Base-by-base conservation (phyloP, 92 coral and sea anemone genomes). In the Heliopora coerulea region DNA sequence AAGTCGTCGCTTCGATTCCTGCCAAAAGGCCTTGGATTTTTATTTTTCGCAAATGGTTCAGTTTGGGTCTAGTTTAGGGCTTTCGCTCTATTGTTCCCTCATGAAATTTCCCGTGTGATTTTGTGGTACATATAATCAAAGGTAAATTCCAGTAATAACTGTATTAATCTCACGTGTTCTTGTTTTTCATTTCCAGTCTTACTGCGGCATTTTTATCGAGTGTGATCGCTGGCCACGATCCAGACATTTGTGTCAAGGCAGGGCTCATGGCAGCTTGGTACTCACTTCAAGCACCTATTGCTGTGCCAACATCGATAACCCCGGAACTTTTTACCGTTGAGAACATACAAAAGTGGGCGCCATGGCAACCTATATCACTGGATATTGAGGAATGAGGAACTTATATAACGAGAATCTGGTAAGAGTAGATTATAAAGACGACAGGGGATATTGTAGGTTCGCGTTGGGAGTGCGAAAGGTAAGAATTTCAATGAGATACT, bases 181-280 rank as follows among this genome's bases (percentile, higher is more conserved):
- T 74, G 19, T 49, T 42, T 14, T 44, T 46, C 65, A 37, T 69
- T 78, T 40, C n/a, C 82, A 93, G 98, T 63, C 76, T 93, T 61
- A 89, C 91, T 13, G 96, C 95, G 39, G 95, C 98, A 52, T 89
- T 93, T 88, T 74, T 77, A 8, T 79, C 91, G 49, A 79, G 85
- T 37, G 85, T 86, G 28, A 80, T 93, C 21, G 84, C 83, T 54
- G 96, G 95, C 23, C 76, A 80, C 54, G 59, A 84, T 52, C 92
- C 98, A n/a, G 91, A 86, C 17, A 42, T 80, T 28, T 93, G 96
- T 63, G 89, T 93, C n/a, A 90, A 90, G 67, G 87, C 87, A 31
- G 98, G 98, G 18, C 83, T 93, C 25, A 64, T 85, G 68, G 96
- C 96, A 8, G 92, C 98, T 42, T 81, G 83, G 31, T 75, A 87